Base-by-base conservation (phyloP, 2,888 invertebrate species). In the Scaptomyza flava region DNA sequence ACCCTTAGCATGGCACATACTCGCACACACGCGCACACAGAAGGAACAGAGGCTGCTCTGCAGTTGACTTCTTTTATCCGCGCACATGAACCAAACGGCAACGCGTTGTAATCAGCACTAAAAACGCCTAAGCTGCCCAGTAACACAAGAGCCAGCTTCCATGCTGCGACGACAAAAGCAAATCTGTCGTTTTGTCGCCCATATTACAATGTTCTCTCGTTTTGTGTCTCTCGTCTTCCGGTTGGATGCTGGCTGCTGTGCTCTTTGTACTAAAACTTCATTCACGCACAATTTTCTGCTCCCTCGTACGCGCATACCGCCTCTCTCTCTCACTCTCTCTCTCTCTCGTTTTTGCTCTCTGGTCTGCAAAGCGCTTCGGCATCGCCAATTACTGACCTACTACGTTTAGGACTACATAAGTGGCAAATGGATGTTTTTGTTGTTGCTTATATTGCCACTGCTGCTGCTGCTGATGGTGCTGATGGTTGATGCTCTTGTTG, bases 31-130 rank as follows among this genome's bases (percentile, higher is more conserved):
- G 34, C 41, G 27, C 42, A 27, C 41, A 6, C 12, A 33, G 38
- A n/a, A 43, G 41, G 20, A 54, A 46, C 50, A 57, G 60, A 11
- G 48, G 68, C 51, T 63, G 64, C 66, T 63, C 56, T 51, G 48
- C 53, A 61, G 60, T 64, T 51, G 38, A 33, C 36, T 57, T 41
- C 48, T 53, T 52, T 67, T 50, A 59, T 81, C 81, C 85, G 84
- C 68, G 79, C 86, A 71, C 71, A 80, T 69, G 85, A 89, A 90
- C 91, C 90, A 90, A 84, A 89, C 88, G 90, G 88, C 86, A 81
- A 90, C 90, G 91, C 91, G 90, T 91, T 91, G 91, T 90, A 91
- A 91, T 90, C 91, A 91, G 91, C 91, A 91, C 91, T 91, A 91
- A 91, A 91, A 89, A 85, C 86, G 82, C 63, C 77, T 71, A 71